phyloP scores from a whole-genome alignment of 2,888 invertebrate genomes.

The Gari tellinella region DNA sequence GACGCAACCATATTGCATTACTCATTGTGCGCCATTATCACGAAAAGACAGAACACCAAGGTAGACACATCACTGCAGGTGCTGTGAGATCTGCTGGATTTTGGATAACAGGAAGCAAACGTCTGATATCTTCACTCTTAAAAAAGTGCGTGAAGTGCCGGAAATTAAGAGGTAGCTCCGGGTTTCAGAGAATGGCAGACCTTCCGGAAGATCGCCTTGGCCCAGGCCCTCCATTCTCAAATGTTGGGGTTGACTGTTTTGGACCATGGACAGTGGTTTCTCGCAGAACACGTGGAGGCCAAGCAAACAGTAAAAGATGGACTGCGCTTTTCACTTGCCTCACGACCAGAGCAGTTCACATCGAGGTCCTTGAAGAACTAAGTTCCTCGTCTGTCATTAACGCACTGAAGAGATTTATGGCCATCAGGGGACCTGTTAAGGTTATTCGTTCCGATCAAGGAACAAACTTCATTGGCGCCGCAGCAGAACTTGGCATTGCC shows the following conservation, averaged over 20 bases:
- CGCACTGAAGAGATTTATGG: slow-evolving; percentile 12
- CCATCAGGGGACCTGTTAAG: slow-evolving; percentile 19
- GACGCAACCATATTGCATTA: slow-evolving; percentile 28
- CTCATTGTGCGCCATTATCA: slow-evolving; percentile 42
- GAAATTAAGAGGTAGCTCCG: slow-evolving; percentile 27
- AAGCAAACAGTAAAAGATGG: slow-evolving; percentile 44
- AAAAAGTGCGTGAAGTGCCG: slow-evolving; percentile 21
- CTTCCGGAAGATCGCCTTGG: slow-evolving; percentile 29
- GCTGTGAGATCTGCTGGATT: slow-evolving; percentile 45
- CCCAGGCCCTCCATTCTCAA: slow-evolving; percentile 49
- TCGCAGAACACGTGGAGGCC: slow-evolving; percentile 35
- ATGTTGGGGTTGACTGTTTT: slow-evolving; percentile 54
- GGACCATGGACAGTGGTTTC: slow-evolving; percentile 41
- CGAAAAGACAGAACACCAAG: slow-evolving; percentile 39
- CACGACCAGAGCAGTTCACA: slow-evolving; percentile 38
- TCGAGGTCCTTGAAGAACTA: slow-evolving; percentile 50
- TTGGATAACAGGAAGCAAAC: slow-evolving; percentile 45
- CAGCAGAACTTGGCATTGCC: slow-evolving; percentile 5
- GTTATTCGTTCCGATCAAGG: slow-evolving; percentile 17
- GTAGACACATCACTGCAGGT: slow-evolving; percentile 49
- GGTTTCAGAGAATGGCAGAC: slow-evolving; percentile 42
- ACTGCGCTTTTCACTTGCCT: slow-evolving; percentile 45
- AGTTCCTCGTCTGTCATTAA: slow-evolving; percentile 36
- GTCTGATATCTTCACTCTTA: slow-evolving; percentile 27
- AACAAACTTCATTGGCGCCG: slow-evolving; percentile 17